phyloP scores from a whole-genome alignment of 2,113 vertebrate species.

The Odontesthes bonariensis region DNA sequence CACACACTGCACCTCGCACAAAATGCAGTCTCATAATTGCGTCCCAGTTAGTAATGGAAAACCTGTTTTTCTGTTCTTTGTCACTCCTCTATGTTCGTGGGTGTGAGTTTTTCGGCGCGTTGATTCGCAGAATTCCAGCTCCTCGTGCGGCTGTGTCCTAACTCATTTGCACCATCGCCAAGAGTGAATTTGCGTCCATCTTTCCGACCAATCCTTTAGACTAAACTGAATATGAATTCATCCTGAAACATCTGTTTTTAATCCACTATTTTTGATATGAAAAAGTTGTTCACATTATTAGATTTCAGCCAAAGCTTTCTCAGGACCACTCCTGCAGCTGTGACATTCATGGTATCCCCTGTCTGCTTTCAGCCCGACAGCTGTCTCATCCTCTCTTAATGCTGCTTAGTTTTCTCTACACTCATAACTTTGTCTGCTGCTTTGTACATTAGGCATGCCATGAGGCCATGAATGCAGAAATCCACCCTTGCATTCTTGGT shows the following conservation, averaged over 20 bases:
- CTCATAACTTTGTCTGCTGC: conserved; percentile 51
- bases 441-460: conserved; percentile 62
- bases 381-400: conserved; percentile 16
- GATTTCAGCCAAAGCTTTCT: conserved; percentile 44
- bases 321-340: conserved; percentile 31
- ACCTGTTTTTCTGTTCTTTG: conserved; percentile 5
- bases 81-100: conserved; percentile 7
- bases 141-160: not conserved
- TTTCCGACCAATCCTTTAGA: conserved; percentile 41
- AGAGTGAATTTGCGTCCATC: conserved; percentile 21
- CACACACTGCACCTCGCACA: conserved; percentile 15
- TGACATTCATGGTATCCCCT: conserved; percentile 47
- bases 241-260: conserved; percentile 43
- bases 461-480: conserved; percentile 37
- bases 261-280: conserved; percentile 57
- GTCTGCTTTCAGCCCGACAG: conserved; percentile 45
- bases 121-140: conserved; percentile 24
- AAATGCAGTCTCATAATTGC: conserved; percentile 60
- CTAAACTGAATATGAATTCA: conserved; percentile 45
- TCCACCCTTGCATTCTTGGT: conserved; percentile 60
- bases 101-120: conserved; percentile 4
- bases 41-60: conserved; percentile 39
- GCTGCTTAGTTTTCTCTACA: conserved; percentile 48
- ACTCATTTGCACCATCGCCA: conserved; percentile 2
- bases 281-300: conserved; percentile 63